Base-by-base conservation (phyloP, 2,113 vertebrate genomes). In the Alces alces region DNA sequence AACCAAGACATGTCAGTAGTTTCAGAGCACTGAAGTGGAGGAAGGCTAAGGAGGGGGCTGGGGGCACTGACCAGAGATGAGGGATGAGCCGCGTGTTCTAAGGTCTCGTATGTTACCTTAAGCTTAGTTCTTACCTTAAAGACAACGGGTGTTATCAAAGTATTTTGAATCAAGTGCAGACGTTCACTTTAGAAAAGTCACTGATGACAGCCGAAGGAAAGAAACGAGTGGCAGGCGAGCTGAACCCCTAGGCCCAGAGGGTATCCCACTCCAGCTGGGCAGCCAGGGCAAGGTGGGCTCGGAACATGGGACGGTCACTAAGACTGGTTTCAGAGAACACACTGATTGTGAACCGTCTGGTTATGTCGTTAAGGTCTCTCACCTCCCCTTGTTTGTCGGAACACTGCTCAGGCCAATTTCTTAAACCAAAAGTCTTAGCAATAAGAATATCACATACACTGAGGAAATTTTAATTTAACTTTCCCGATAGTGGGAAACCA, bases 391-490 rank as follows among this genome's bases (percentile, higher is more conserved):
- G 12, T 94, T 96, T 64, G 89, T 98, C 96, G 95, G 86, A 96
- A 80, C 50, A 28, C n/a, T 58, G 60, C 85, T 86, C 28, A 25
- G 89, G 89, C 91, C 97, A 97, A 89, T 60, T 96, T 94, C 95
- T 95, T 83, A 93, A 97, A 93, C 96, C 96, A 84, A 89, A 91
- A 86, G 64, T 1, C 78, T 96, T 60, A 61, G 82, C 57, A 95
- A 94, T 58, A 86, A 88, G 92, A 92, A 50, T 85, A 96, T 96
- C 92, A 95, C 57, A 93, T 91, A 93, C 82, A 84, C 92, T 83
- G 97, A 97, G 83, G 97, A 96, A 80, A 97, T 92, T 98, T 95
- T 97, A 97, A 96, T 98, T 96, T 93, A 88, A 92, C 89, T 97
- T 91, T 87, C 60, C 90, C 27, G 28, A 80, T 89, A 95, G 83